These are phyloP conservation scores for Picus viridis DNA, from an alignment of 2,797 vertebrate genomes.

Conservation along the genomic window DNA sequence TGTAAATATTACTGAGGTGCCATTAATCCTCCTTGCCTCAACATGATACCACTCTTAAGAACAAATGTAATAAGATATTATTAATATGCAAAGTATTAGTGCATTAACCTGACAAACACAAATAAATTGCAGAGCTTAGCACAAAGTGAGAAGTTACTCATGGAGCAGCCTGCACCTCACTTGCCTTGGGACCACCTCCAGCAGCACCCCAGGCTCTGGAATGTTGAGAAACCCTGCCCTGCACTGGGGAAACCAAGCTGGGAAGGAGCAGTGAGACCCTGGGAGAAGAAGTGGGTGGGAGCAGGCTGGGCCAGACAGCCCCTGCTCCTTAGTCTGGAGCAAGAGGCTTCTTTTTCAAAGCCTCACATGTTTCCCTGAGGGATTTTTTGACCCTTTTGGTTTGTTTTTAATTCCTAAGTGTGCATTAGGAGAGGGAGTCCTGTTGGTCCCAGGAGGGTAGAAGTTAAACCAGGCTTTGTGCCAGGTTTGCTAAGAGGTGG, in stretches of 20 bases:
- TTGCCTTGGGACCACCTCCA: neutral
- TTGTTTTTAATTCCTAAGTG: neutral
- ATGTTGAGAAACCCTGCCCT: neutral
- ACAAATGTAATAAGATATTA: constrained; percentile 65
- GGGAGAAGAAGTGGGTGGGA: neutral
- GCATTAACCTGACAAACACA: constrained; percentile 34
- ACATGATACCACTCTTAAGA: constrained; percentile 67
- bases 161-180: rapidly evolving
- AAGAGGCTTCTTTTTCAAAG: neutral
- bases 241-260: neutral
- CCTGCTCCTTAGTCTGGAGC: neutral
- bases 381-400: neutral
- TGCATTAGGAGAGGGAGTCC: neutral
- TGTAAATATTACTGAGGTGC: constrained; percentile 68
- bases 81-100: constrained; percentile 67
- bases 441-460: rapidly evolving
- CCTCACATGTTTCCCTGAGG: neutral
- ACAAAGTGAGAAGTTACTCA: neutral
- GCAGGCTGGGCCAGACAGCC: neutral
- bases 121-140: constrained; percentile 26
- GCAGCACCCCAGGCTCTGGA: neutral
- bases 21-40: constrained; percentile 71
- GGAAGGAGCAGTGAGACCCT: neutral
- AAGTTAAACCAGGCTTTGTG: neutral
- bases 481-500: neutral